Base-by-base conservation (phyloP, 2,797 vertebrate genomes). In the Muscicapa comitata region DNA sequence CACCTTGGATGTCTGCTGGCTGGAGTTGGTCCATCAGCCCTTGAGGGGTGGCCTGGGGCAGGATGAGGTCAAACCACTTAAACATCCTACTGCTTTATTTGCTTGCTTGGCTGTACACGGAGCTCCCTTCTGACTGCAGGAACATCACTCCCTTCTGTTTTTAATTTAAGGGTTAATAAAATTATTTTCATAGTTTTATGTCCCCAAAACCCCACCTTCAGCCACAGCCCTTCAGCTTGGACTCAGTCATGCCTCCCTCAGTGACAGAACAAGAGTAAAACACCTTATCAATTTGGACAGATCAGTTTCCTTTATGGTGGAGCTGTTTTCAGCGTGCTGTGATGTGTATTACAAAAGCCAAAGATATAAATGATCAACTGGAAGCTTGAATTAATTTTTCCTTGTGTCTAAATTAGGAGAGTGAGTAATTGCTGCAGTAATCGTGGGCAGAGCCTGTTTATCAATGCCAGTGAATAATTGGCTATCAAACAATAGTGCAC, bases 401-500 rank as follows among this genome's bases (percentile, higher is more conserved):
- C 95, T 89, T 35, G 11, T 91, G 92, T 92, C 94, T 96, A 97
- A 97, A 95, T 96, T 86, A 93, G 85, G 94, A 89, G 84, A 24
- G 84, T 97, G 95, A 97, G 94, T 96, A 95, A 96, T 93, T 88
- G 93, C 88, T 59, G 80, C 95, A 93, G 93, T 82, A 94, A 95
- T 89, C 50, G 6, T 37, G 7, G 94, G 93, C 94, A 92, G 71
- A 93, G 89, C 78, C 86, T 95, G 93, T 96, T 96, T 96, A 95
- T 95, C 95, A 96, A 95, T 95, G 96, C 94, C 94, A 87, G 91
- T 83, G 93, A 96, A 96, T 94, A 96, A 96, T 40, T 94, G 85
- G 85, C 95, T 94, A 91, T 96, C 96, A 93, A 96, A 97, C 96
- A 96, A 96, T 94, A 74, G 95, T 78, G 94, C 94, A 83, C 94